Evolutionary conservation across 2,888 invertebrate genomes (phyloP).

Genomic region (Idaea straminata): DNA sequence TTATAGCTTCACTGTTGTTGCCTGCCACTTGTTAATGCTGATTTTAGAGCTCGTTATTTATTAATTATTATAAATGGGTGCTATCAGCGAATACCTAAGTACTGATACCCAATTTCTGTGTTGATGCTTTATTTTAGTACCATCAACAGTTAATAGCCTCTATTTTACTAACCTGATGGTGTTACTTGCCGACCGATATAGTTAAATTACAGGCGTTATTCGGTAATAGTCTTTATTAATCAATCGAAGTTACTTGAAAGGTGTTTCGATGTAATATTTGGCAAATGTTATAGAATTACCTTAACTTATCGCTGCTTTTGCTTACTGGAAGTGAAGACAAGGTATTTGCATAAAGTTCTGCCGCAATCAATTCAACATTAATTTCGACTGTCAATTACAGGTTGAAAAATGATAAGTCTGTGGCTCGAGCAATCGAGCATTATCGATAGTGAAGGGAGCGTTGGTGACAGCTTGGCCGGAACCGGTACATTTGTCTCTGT

Average conservation of each 20-base stretch:
- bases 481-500: constrained; percentile 54
- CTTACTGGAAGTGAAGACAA: not conserved
- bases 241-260: not conserved
- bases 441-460: constrained; percentile 47
- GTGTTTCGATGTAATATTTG: not conserved
- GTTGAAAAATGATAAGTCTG: constrained; percentile 43
- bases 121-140: not conserved
- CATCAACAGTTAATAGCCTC: not conserved
- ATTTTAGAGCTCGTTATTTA: constrained; percentile 21
- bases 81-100: not conserved
- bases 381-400: constrained; percentile 34
- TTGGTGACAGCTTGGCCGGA: constrained; percentile 40
- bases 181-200: too few species aligned
- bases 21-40: constrained; percentile 17
- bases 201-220: too few species aligned
- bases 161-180: not conserved
- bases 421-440: constrained; percentile 43
- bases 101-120: not conserved
- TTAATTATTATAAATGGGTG: constrained; percentile 17
- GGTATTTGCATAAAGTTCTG: not conserved
- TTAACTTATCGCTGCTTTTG: not conserved
- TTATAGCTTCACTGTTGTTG: constrained; percentile 24
- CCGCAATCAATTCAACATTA: not conserved
- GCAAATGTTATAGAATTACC: too few species aligned
- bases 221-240: not conserved